A percentile compares a stretch with the other conserved stretches of the same genome.
phyloP scores from a whole-genome alignment of 2,888 invertebrate species.

The Harpalus rubripes region DNA sequence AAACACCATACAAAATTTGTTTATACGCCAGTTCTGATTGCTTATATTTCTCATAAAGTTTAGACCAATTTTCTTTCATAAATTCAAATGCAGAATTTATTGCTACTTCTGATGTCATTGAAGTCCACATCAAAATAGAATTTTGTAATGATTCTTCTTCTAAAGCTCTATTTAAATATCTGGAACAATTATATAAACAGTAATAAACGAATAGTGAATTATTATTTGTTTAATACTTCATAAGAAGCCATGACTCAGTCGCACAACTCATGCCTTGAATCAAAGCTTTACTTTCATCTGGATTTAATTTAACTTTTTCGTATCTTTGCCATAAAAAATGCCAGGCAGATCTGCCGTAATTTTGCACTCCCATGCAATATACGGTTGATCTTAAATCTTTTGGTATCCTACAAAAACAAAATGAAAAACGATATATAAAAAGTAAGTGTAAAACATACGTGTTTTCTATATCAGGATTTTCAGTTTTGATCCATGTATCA shows the following conservation, averaged over 20 bases:
- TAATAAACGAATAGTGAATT: conserved; percentile 3
- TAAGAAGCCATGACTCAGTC: conserved; percentile 78
- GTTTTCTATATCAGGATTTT: conserved; percentile 74
- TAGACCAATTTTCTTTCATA: conserved; percentile 74
- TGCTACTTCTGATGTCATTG: conserved; percentile 74
- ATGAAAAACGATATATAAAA: neutral
- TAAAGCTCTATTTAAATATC: conserved; percentile 74
- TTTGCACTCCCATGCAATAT: conserved; percentile 82
- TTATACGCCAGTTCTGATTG: conserved; percentile 73
- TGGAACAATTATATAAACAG: conserved; percentile 68
- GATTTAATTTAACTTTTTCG: conserved; percentile 80
- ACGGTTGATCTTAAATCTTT: conserved; percentile 73
- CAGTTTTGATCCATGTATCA: conserved; percentile 74
- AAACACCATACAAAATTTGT: conserved; percentile 75
- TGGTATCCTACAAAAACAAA: conserved; percentile 19
- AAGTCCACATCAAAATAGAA: conserved; percentile 75
- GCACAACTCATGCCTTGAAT: conserved; percentile 79
- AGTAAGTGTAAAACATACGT: conserved; percentile 71
- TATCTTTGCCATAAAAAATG: conserved; percentile 84
- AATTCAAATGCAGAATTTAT: conserved; percentile 75
- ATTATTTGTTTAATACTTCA: conserved; percentile 75
- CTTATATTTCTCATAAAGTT: conserved; percentile 74
- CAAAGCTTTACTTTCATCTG: conserved; percentile 78
- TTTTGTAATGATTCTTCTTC: conserved; percentile 74
- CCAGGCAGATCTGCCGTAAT: conserved; percentile 85